These are phyloP conservation scores for Amphipyra berbera DNA, from an alignment of 2,888 invertebrate genomes.

Conservation along the genomic window DNA sequence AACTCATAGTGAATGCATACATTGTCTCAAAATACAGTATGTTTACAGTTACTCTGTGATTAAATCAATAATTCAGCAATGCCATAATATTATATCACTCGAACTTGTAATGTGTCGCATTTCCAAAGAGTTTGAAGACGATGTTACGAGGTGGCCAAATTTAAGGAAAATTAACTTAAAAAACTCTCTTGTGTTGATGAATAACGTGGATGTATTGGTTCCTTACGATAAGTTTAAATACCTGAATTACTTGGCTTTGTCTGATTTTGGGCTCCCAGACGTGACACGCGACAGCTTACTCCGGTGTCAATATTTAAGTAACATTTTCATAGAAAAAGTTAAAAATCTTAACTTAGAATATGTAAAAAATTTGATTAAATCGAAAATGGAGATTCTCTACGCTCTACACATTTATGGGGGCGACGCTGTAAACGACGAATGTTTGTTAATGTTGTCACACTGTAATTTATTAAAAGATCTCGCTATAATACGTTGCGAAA, in stretches of 20 bases:
- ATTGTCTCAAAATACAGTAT: conserved; percentile 79
- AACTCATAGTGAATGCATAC: conserved; percentile 74
- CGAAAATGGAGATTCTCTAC: conserved; percentile 72
- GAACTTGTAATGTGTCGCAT: conserved; percentile 85
- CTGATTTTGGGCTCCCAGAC: conserved; percentile 81
- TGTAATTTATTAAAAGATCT: conserved; percentile 78
- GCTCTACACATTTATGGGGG: conserved; percentile 83
- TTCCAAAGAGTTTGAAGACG: conserved; percentile 74
- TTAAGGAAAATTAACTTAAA: conserved; percentile 79
- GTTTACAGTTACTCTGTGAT: conserved; percentile 77
- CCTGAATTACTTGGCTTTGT: conserved; percentile 75
- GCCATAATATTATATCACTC: conserved; percentile 76
- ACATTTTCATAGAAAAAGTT: conserved; percentile 84
- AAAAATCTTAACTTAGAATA: conserved; percentile 74
- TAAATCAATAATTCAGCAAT: conserved; percentile 73
- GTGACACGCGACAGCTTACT: conserved; percentile 77
- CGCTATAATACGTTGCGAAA: conserved; percentile 82
- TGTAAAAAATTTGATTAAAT: conserved; percentile 73
- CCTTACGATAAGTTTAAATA: conserved; percentile 76
- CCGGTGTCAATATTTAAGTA: conserved; percentile 74
- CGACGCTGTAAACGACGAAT: conserved; percentile 76
- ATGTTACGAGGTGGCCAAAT: conserved; percentile 75
- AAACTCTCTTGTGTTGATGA: conserved; percentile 76
- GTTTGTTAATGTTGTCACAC: conserved; percentile 73
- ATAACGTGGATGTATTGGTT: conserved; percentile 69